These are phyloP conservation scores for Ciconia stormi DNA, from an alignment of 2,113 vertebrate species.

Conservation along the genomic window DNA sequence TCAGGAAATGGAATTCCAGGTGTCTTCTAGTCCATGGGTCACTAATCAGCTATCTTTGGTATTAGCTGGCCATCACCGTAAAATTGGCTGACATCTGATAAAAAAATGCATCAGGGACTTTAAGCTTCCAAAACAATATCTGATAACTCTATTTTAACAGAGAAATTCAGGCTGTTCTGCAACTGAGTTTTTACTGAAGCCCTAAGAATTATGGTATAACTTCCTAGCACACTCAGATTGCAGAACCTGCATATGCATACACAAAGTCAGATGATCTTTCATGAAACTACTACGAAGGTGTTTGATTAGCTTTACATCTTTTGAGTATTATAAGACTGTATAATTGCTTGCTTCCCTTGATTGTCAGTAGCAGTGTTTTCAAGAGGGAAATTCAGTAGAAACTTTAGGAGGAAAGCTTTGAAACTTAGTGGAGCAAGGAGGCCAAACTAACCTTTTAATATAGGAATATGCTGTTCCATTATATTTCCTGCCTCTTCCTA, in stretches of 20 bases:
- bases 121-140: background rate
- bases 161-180: background rate
- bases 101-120: background rate
- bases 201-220: background rate
- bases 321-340: background rate
- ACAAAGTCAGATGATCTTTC: background rate
- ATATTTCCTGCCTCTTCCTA: background rate
- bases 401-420: background rate
- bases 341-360: background rate
- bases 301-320: background rate
- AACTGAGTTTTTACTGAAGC: background rate
- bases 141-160: background rate
- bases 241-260: background rate
- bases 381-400: background rate
- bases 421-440: background rate
- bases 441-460: background rate
- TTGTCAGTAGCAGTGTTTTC: background rate
- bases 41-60: background rate
- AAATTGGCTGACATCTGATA: background rate
- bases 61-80: background rate
- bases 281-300: background rate
- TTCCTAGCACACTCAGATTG: background rate
- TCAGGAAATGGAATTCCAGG: background rate
- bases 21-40: background rate
- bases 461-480: background rate